These are phyloP conservation scores for Darevskia mixta DNA, from an alignment of 2,797 vertebrate genomes.

Conservation along the genomic window DNA sequence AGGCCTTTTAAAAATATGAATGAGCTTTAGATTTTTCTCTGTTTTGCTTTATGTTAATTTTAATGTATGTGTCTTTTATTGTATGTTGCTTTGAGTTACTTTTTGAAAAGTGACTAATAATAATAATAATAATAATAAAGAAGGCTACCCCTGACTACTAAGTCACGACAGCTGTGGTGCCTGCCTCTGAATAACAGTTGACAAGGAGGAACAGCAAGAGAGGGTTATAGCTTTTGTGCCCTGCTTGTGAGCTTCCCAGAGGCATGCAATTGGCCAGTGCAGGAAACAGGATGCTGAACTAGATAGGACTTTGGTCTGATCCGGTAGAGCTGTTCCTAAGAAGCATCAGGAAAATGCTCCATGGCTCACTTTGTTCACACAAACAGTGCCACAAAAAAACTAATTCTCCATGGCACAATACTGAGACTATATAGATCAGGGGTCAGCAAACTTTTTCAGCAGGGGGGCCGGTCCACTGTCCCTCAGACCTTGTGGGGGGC, in stretches of 20 bases:
- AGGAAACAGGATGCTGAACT: background rate
- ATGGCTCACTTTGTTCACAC: background rate
- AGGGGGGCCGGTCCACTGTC: too few relatives aligned
- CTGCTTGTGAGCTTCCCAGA: background rate
- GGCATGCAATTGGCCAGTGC: background rate
- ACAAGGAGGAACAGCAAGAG: background rate
- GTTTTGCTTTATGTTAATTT: too few relatives aligned
- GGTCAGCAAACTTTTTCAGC: too few relatives aligned
- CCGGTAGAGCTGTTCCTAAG: background rate
- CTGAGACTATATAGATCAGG: too few relatives aligned
- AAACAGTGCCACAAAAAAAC: too few relatives aligned
- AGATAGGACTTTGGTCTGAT: background rate
- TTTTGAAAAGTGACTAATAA: too few relatives aligned
- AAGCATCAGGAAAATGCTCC: background rate
- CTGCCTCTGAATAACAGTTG: background rate
- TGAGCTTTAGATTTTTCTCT: too few relatives aligned
- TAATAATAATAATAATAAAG: background rate
- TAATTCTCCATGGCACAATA: background rate
- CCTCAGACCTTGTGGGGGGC: too few relatives aligned
- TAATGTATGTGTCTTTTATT: too few relatives aligned
- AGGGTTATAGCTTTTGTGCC: background rate
- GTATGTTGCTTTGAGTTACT: too few relatives aligned
- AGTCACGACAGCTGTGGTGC: background rate
- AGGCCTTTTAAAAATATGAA: too few relatives aligned
- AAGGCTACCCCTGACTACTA: background rate